Conservation (phyloP, 2,888 invertebrate genomes). For the Agrotis exclamationis region DNA sequence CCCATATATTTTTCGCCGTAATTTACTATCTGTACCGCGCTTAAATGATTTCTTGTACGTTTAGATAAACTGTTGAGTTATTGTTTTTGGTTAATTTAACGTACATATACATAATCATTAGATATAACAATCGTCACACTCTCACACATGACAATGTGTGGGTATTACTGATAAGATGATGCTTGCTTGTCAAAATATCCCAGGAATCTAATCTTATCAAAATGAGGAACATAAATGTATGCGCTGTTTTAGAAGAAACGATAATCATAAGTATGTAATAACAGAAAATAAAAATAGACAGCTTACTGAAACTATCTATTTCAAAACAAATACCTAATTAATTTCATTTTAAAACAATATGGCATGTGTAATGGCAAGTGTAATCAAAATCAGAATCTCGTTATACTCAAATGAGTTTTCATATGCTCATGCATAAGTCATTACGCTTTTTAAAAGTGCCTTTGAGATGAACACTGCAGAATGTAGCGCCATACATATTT, state of each 20-base stretch:
- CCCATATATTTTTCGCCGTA: constrained; percentile 65
- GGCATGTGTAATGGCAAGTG: too few species aligned
- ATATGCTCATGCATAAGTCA: too few species aligned
- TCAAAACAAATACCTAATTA: too few species aligned
- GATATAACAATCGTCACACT: neutral
- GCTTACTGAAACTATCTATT: neutral
- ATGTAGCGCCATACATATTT: constrained; percentile 37
- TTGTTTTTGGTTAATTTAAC: constrained; percentile 34
- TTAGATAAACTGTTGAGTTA: constrained; percentile 45
- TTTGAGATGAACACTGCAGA: constrained; percentile 36
- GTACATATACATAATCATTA: too few species aligned
- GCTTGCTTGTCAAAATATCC: neutral
- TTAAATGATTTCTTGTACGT: constrained; percentile 54
- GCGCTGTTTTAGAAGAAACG: neutral
- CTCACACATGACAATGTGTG: neutral
- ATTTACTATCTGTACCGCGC: constrained; percentile 54
- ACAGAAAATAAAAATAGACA: neutral
- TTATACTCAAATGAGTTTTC: too few species aligned
- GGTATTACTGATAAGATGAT: neutral
- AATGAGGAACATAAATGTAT: neutral
- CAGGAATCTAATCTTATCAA: neutral
- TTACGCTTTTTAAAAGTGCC: constrained; percentile 44
- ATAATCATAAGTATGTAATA: neutral
- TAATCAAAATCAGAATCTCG: too few species aligned
- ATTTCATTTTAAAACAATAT: too few species aligned